Evolutionary conservation across 2,113 vertebrate genomes (phyloP).

Genomic region (Cephalopterus ornatus): DNA sequence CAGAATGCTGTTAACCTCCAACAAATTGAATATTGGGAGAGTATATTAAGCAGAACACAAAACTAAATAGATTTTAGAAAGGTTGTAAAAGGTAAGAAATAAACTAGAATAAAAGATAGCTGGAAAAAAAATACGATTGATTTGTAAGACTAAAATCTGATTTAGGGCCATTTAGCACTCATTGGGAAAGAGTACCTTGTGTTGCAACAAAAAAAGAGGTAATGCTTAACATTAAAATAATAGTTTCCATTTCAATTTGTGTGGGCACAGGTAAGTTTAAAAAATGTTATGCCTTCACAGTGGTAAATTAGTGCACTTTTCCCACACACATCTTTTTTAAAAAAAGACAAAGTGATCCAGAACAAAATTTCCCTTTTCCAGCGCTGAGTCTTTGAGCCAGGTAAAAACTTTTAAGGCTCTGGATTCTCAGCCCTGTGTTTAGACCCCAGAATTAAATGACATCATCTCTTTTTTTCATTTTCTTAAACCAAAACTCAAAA

Average conservation of each 20-base stretch:
- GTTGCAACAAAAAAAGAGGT: not conserved
- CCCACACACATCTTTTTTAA: not conserved
- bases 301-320: constrained; percentile 11
- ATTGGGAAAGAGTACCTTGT: not conserved
- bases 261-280: not conserved
- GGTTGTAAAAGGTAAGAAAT: not conserved
- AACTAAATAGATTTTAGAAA: not conserved
- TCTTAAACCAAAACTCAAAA: not conserved
- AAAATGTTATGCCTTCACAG: not conserved
- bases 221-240: constrained; percentile 1
- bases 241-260: constrained; percentile 40
- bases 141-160: not conserved
- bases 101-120: not conserved
- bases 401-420: not conserved
- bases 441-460: not conserved
- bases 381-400: not conserved
- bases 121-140: not conserved
- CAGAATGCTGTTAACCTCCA: constrained; percentile 2
- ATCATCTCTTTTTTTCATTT: not conserved
- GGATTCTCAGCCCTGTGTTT: not conserved
- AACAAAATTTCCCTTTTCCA: not conserved
- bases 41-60: constrained; percentile 1
- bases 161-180: not conserved
- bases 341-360: not conserved
- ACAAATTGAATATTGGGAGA: not conserved